phyloP scores from a whole-genome alignment of 1,140 invertebrate genomes.

The Melanaphis sacchari region DNA sequence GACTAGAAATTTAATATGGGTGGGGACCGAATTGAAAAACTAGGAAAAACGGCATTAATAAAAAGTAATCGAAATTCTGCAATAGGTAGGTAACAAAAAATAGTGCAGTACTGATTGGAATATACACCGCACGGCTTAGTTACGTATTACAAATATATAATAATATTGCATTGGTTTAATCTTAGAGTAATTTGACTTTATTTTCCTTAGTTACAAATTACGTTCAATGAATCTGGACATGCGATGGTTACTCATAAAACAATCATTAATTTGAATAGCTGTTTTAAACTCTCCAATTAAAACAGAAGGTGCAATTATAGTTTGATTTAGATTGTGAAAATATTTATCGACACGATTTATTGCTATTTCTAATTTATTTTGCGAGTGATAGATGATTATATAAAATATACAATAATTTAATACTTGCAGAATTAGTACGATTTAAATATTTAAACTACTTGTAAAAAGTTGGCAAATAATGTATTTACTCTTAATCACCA shows the following conservation, averaged over 20 bases:
- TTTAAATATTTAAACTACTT: not conserved
- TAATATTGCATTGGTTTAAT: not conserved
- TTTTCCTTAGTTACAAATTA: not conserved
- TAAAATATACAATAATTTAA: not conserved
- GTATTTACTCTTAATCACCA: not conserved
- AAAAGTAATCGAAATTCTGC: not conserved
- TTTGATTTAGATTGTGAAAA: not conserved
- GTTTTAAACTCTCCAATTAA: not conserved
- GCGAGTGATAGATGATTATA: not conserved
- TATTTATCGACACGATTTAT: not conserved
- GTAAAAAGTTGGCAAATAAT: not conserved
- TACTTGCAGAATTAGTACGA: not conserved
- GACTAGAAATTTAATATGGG: slow-evolving; percentile 6
- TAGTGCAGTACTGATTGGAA: not conserved
- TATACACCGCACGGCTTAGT: not conserved
- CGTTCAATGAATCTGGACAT: not conserved
- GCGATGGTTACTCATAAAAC: not conserved
- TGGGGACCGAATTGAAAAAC: not conserved
- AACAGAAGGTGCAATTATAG: not conserved
- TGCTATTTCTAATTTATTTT: not conserved
- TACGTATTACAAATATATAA: not conserved
- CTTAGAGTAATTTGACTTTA: not conserved
- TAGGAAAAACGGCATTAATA: not conserved
- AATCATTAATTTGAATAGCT: not conserved
- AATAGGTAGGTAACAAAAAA: not conserved